Conservation (phyloP, 2,888 invertebrate genomes). For the Syrista parreyssii region DNA sequence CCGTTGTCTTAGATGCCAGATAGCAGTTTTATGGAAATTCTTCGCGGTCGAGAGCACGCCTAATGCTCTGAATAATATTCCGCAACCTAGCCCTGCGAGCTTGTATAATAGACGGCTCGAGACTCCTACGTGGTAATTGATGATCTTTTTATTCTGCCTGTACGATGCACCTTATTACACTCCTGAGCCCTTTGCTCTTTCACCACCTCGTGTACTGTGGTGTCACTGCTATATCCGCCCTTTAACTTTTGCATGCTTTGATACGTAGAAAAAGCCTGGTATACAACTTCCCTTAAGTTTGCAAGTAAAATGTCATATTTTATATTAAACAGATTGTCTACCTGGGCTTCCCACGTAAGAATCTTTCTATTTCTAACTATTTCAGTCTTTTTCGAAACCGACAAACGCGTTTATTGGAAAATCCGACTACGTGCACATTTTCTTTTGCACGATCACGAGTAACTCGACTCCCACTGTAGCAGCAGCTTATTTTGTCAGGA, state of each 20-base stretch:
- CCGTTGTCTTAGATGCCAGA: slow-evolving; percentile 53
- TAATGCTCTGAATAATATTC: slow-evolving; percentile 63
- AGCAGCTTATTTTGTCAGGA: neutral
- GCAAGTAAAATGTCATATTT: neutral
- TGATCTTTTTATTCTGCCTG: slow-evolving; percentile 56
- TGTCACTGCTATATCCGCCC: neutral
- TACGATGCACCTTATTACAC: slow-evolving; percentile 50
- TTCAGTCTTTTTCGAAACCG: neutral
- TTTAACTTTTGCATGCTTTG: neutral
- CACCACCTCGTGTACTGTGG: neutral
- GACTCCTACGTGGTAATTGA: slow-evolving; percentile 50
- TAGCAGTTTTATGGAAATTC: slow-evolving; percentile 62
- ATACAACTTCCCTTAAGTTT: neutral
- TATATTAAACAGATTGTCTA: neutral
- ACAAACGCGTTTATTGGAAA: neutral
- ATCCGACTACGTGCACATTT: neutral
- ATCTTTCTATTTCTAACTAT: too few relatives aligned
- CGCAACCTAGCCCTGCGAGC: slow-evolving; percentile 46
- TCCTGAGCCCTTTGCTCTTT: slow-evolving; percentile 4
- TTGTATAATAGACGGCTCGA: slow-evolving; percentile 31
- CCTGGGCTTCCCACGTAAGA: too few relatives aligned
- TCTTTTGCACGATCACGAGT: neutral
- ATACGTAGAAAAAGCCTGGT: neutral
- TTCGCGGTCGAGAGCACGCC: slow-evolving; percentile 52
- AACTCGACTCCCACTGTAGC: neutral